Base-by-base conservation (phyloP, 2,113 vertebrate genomes). In the Eublepharis macularius region DNA sequence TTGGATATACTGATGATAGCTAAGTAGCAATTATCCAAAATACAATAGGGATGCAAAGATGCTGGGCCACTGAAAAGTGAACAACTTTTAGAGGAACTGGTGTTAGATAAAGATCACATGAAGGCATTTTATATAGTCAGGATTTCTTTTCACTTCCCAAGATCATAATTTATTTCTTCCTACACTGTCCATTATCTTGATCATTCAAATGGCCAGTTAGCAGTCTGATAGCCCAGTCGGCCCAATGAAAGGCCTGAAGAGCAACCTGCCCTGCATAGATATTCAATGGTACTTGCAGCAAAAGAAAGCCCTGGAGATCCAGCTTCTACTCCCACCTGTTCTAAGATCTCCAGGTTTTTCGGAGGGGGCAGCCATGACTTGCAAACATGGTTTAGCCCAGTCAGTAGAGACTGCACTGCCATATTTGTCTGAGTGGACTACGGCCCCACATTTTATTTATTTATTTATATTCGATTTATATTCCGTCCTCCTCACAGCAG, bases 61-160 rank as follows among this genome's bases (percentile, higher is more conserved):
- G 21, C 9, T 57, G 47, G 1, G 41, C 92, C 86, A 91, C 89
- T 88, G 90, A 89, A 82, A 92, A 90, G 0, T 80, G 66, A 80
- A 85, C 88, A 65, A 83, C 45, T 80, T 70, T 87, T 76, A 89
- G 82, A 87, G 63, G 75, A 86, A 88, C 87, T 76, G 82, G 19
- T 43, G 2, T 49, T 43, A 74, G 19, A 41, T 74, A 83, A 36
- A 4, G 1, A 57, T n/a, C 11, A 47, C 29, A n/a, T 26, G 19
- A 12, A 65, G 54, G 75, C 82, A 70, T 84, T 88, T 73, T 87
- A 81, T 91, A 91, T 91, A 87, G 75, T 36, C 57, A 87, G 83
- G 0, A 0, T 66, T 89, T 49, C 86, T 79, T 76, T 85, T 72
- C 60, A 60, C 57, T 85, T 16, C 51, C 80, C 41, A n/a, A 70